phyloP scores from a whole-genome alignment of 2,797 vertebrate species.

The Lacerta agilis region DNA sequence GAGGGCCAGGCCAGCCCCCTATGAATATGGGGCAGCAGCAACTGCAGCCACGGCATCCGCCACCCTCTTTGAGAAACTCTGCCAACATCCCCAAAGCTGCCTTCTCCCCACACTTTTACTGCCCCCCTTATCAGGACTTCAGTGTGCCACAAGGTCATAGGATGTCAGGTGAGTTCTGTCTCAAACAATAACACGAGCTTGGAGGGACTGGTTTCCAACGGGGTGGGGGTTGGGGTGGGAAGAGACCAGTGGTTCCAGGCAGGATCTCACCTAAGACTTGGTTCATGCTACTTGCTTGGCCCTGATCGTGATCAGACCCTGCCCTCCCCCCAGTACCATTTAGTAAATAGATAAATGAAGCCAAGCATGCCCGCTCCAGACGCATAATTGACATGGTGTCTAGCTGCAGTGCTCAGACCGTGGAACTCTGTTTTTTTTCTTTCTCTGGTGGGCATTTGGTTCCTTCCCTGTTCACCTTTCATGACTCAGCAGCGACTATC shows the following conservation, averaged over 20 bases:
- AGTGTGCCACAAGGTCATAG: constrained; percentile 78
- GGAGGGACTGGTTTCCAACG: background rate
- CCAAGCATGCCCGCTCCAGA: no score
- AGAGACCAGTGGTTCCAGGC: background rate
- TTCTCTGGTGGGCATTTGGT: background rate
- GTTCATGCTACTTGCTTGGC: no score
- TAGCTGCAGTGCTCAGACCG: background rate
- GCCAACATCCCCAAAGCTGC: constrained; percentile 71
- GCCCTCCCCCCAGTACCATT: no score
- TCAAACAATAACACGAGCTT: background rate
- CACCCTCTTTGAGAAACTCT: constrained; percentile 47
- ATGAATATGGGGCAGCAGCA: constrained; percentile 58
- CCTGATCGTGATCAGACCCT: no score
- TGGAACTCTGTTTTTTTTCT: background rate
- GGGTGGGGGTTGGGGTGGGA: background rate
- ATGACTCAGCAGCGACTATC: background rate
- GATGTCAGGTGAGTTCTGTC: constrained; percentile 79
- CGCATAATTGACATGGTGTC: background rate
- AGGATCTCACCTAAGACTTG: no score
- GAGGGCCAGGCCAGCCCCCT: constrained; percentile 68
- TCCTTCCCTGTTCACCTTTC: background rate
- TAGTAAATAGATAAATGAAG: no score
- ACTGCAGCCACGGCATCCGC: constrained; percentile 33
- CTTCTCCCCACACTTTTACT: constrained; percentile 77
- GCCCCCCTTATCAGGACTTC: constrained; percentile 81